These are phyloP conservation scores for Dryoscopus gambensis DNA, from an alignment of 2,113 vertebrate species.

Conservation along the genomic window DNA sequence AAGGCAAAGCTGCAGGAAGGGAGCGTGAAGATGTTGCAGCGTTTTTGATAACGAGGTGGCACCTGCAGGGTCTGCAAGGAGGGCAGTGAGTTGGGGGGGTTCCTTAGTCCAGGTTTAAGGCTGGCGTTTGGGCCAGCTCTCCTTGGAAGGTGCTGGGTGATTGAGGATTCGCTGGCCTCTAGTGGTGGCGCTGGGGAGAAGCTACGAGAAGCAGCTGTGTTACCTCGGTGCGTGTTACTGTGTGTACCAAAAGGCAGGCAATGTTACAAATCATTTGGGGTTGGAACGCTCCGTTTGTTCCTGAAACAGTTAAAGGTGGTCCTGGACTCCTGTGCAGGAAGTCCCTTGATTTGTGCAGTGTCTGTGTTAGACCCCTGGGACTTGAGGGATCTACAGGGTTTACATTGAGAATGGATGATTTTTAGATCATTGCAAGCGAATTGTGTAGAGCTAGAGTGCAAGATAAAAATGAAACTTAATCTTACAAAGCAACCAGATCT, in stretches of 20 bases:
- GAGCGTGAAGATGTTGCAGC: not conserved
- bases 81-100: not conserved
- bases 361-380: not conserved
- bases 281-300: not conserved
- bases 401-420: not conserved
- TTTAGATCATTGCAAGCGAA: not conserved
- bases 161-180: slow-evolving; percentile 69
- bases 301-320: not conserved
- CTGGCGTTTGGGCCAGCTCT: not conserved
- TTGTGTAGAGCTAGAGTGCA: not conserved
- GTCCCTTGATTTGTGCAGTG: not conserved
- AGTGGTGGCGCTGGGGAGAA: slow-evolving; percentile 44
- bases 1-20: not conserved
- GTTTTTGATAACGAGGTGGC: not conserved
- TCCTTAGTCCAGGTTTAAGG: rapidly evolving
- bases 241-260: not conserved
- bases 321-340: not conserved
- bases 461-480: not conserved
- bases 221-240: rapidly evolving
- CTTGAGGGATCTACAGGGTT: not conserved
- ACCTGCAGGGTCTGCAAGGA: not conserved
- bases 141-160: not conserved
- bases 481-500: not conserved
- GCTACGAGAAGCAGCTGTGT: not conserved
- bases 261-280: not conserved